Evolutionary conservation across 2,113 vertebrate genomes (phyloP).

Genomic region (Apus apus): DNA sequence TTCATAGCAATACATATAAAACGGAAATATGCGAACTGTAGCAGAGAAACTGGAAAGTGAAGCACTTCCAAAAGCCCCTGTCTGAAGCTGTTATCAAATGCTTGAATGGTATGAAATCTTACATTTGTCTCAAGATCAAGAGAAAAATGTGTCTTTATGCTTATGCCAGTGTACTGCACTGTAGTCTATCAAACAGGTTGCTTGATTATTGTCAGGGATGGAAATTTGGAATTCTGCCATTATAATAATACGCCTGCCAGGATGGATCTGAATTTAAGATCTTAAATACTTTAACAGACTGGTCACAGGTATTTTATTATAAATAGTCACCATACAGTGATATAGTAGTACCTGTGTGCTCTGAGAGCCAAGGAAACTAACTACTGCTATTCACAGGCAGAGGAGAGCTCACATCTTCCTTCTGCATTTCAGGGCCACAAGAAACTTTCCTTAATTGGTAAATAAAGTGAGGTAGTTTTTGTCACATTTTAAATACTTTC

Average conservation of each 20-base stretch:
- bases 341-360: background rate
- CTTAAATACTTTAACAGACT: background rate
- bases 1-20: background rate
- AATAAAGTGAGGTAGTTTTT: background rate
- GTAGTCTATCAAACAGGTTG: conserved; percentile 2
- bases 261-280: background rate
- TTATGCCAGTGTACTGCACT: background rate
- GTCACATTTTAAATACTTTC: background rate
- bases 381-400: background rate
- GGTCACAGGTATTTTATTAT: background rate
- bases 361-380: background rate
- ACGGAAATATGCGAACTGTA: background rate
- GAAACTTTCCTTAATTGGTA: background rate
- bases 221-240: background rate
- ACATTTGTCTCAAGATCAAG: background rate
- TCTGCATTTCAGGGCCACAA: background rate
- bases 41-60: background rate
- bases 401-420: background rate
- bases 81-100: background rate
- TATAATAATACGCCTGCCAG: background rate
- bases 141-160: background rate
- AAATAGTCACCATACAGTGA: background rate
- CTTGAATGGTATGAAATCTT: background rate
- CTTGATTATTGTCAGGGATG: background rate
- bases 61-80: background rate